Base-by-base conservation (phyloP, 2,113 vertebrate species). In the Cynopterus brachyotis region DNA sequence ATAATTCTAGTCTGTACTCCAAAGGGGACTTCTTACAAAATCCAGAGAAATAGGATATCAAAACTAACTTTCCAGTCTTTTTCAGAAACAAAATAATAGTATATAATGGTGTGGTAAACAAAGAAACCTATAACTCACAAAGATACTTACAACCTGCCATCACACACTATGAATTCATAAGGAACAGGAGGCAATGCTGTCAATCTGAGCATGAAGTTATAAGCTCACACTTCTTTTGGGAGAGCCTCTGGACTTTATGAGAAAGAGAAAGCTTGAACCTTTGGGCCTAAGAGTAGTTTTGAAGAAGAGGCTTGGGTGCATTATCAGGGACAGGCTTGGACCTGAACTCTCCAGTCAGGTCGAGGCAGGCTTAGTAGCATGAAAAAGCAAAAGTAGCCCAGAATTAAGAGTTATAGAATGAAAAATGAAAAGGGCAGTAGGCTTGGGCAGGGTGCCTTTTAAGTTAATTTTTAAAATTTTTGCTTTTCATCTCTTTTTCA, bases 391-490 rank as follows among this genome's bases (percentile, higher is more conserved):
- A 45, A 55, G 45, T 10, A 85, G 20, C 7, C 24, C 37, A 50
- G 35, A 30, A 10, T 32, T 59, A 83, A 83, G 26, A 64, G 16
- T 47, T 69, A 72, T 15, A 2, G 24, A 83, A 94, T 45, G 28
- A 88, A 47, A 91, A 69, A 79, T 11, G 26, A 79, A 96, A 80
- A 0, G 24, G 19, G 17, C 6, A 72, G 72, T 45, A 76, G 24
- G 62, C 24, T 67, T 92, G 26, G 13, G n/a, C 24, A 83, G 12
- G 11, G 1, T 24, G 47, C 42, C 40, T 95, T 45, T 81, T 85
- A 86, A 89, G 26, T 55, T 70, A 87, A 67, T 73, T 73, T 37
- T 91, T 96, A 45, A 37, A 60, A 30, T 37, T n/a, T 79, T 66
- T 45, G 30, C 59, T 57, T 62, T 30, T 40, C 45, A n/a, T 78